Conservation (phyloP, 2,113 vertebrate genomes). For the Polypterus senegalus region DNA sequence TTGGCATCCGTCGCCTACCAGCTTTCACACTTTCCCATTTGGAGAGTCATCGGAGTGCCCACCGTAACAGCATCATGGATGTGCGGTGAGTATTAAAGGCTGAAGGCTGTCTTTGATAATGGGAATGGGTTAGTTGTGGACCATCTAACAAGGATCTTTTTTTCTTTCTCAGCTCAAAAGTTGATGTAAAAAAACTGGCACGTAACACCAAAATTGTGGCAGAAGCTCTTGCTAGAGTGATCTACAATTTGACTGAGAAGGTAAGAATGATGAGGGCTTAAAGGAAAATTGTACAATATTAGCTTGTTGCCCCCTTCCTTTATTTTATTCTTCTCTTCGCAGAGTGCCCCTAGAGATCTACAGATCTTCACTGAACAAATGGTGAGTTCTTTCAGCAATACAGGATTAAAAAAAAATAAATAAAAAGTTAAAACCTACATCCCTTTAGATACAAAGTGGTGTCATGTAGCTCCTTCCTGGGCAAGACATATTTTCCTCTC, state of each 20-base stretch:
- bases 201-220: conserved; percentile 87
- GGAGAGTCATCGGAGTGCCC: conserved; percentile 77
- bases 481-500: neutral
- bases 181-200: conserved; percentile 69
- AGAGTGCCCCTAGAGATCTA: conserved; percentile 80
- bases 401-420: neutral
- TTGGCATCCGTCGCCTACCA: conserved; percentile 85
- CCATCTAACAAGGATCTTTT: neutral
- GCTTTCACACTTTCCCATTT: conserved; percentile 91
- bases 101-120: neutral
- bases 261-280: conserved; percentile 32
- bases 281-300: neutral
- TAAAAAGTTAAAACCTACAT: too few species aligned
- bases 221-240: conserved; percentile 82
- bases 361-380: conserved; percentile 95
- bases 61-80: conserved; percentile 91
- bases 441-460: too few species aligned
- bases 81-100: conserved; percentile 60
- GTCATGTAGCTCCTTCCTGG: too few species aligned
- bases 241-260: conserved; percentile 96
- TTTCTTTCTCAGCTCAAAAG: conserved; percentile 56
- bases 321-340: conserved; percentile 12
- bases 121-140: too few species aligned
- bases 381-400: conserved; percentile 47
- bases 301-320: neutral